phyloP scores from a whole-genome alignment of 2,888 invertebrate genomes.

The Drosophila borborema region DNA sequence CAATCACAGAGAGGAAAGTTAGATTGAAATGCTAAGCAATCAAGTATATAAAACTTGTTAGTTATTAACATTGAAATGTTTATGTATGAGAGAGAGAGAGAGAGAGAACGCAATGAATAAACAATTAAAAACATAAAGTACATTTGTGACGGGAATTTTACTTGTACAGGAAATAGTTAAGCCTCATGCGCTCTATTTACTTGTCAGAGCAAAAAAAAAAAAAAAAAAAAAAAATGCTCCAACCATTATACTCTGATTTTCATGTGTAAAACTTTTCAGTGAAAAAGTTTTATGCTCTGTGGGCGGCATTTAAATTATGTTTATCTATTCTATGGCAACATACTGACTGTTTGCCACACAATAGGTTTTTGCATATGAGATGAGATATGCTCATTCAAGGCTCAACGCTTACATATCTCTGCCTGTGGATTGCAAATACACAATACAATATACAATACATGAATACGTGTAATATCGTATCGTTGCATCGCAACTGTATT shows the following conservation, averaged over 20 bases:
- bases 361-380: no score
- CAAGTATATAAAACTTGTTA: background rate
- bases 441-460: background rate
- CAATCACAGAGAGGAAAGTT: conserved; percentile 7
- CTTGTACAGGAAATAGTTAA: background rate
- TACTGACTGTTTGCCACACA: background rate
- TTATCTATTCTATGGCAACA: background rate
- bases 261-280: no score
- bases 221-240: no score
- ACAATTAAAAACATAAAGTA: no score
- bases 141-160: background rate
- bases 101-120: background rate
- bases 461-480: background rate
- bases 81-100: background rate
- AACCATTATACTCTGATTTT: no score
- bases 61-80: background rate
- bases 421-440: background rate
- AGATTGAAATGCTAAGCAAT: background rate
- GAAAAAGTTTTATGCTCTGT: background rate
- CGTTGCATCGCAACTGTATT: background rate
- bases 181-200: no score
- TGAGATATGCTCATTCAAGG: background rate
- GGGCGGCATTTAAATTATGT: background rate
- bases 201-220: no score
- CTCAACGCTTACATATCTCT: no score